Evolutionary conservation across 1,140 invertebrate species (phyloP).

Genomic region (Bombyx mandarina): DNA sequence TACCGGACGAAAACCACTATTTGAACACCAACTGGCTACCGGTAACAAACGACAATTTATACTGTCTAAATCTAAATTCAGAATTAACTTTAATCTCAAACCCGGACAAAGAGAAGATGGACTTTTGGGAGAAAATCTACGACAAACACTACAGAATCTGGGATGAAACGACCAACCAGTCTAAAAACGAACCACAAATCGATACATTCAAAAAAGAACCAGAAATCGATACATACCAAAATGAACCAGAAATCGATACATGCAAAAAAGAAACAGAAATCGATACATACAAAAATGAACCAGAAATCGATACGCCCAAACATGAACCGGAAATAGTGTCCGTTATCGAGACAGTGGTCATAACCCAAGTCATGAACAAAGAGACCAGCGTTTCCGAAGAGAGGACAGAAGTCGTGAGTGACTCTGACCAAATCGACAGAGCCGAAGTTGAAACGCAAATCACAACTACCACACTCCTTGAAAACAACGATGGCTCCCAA

Average conservation of each 20-base stretch:
- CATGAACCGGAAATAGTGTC: constrained; percentile 5
- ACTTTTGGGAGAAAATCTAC: constrained; percentile 63
- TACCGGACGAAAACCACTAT: constrained; percentile 50
- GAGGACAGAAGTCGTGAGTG: background rate
- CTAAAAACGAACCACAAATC: constrained; percentile 10
- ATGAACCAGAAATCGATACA: constrained; percentile 25
- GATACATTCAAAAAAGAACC: background rate
- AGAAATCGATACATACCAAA: constrained; percentile 2
- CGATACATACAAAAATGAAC: no score
- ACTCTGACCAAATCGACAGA: background rate
- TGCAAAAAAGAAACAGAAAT: constrained; percentile 8
- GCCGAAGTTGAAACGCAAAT: no score
- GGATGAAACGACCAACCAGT: constrained; percentile 29
- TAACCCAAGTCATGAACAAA: constrained; percentile 16
- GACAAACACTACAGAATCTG: constrained; percentile 52
- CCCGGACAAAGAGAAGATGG: constrained; percentile 57
- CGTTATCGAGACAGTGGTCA: constrained; percentile 1
- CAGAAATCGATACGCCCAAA: constrained; percentile 1
- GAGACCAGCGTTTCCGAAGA: constrained; percentile 46
- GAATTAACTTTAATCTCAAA: constrained; percentile 44
- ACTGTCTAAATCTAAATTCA: constrained; percentile 55
- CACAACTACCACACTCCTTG: background rate
- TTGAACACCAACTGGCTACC: constrained; percentile 61
- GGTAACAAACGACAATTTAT: constrained; percentile 47
- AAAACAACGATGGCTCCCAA: background rate